Evolutionary conservation across 2,113 vertebrate genomes (phyloP).

Genomic region (Craseonycteris thonglongyai): DNA sequence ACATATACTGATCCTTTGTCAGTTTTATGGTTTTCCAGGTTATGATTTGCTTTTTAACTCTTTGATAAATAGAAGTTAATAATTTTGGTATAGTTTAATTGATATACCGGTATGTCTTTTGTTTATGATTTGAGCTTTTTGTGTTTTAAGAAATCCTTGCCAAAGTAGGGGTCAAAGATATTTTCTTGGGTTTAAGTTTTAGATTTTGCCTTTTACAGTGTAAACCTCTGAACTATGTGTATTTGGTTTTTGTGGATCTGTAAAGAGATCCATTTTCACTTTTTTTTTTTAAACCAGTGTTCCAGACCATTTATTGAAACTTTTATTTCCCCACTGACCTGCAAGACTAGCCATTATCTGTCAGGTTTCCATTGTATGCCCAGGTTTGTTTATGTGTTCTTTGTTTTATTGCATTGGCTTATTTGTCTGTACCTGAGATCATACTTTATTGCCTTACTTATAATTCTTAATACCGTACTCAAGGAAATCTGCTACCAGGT

Average conservation of each 20-base stretch:
- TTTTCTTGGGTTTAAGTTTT: not conserved
- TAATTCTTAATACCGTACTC: not conserved
- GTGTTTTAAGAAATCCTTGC: not conserved
- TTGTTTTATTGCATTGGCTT: not conserved
- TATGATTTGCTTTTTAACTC: not conserved
- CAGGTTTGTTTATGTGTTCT: not conserved
- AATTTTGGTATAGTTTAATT: not conserved
- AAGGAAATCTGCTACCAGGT: not conserved
- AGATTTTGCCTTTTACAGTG: not conserved
- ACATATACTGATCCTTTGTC: not conserved
- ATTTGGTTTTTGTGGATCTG: not conserved
- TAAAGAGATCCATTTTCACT: not conserved
- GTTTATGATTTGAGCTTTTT: not conserved
- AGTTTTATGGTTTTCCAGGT: not conserved
- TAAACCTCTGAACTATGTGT: not conserved
- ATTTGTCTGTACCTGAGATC: not conserved
- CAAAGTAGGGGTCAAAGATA: not conserved
- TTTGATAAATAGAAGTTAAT: not conserved
- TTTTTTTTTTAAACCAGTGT: not conserved
- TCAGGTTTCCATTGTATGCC: not conserved
- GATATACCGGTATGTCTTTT: not conserved
- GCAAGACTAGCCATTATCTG: not conserved
- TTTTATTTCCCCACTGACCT: not conserved
- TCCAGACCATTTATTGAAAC: not conserved
- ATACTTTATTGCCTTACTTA: not conserved